Evolutionary conservation across 2,888 invertebrate genomes (phyloP).

Genomic region (Drosophila kambysellisi): DNA sequence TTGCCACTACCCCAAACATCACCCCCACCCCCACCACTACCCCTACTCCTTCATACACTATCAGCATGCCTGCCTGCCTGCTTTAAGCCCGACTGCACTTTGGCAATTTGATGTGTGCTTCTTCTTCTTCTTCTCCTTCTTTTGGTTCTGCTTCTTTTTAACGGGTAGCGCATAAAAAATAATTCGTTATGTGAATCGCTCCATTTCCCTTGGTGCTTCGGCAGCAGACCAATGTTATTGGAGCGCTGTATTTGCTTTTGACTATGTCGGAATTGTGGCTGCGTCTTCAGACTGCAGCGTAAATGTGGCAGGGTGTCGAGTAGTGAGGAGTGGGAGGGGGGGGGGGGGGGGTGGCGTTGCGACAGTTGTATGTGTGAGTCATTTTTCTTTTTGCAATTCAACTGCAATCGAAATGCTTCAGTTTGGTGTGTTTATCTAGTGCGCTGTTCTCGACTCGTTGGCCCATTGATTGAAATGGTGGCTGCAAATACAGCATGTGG

Average conservation of each 20-base stretch:
- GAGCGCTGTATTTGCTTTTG: constrained; percentile 25
- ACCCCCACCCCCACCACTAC: background rate
- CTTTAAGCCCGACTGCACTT: constrained; percentile 49
- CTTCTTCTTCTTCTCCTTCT: constrained; percentile 7
- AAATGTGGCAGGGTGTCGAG: background rate
- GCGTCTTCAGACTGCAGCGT: constrained; percentile 4
- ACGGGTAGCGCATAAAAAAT: constrained; percentile 59
- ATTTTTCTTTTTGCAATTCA: constrained; percentile 31
- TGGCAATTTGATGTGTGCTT: constrained; percentile 57
- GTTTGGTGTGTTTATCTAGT: constrained; percentile 30
- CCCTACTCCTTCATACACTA: too few species aligned
- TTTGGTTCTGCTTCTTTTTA: constrained; percentile 19
- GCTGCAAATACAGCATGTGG: background rate
- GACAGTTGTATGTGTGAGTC: constrained; percentile 27
- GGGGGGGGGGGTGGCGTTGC: background rate
- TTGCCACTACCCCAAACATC: background rate
- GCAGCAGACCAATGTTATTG: constrained; percentile 21
- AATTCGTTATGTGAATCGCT: constrained; percentile 64
- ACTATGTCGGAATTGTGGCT: constrained; percentile 16
- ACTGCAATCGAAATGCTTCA: constrained; percentile 57
- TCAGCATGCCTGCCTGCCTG: constrained; percentile 6
- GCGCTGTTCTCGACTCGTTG: constrained; percentile 10
- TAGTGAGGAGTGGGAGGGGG: too few species aligned
- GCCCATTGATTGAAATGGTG: constrained; percentile 34
- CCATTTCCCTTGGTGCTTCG: constrained; percentile 41